These are phyloP conservation scores for Procavia capensis DNA, from an alignment of 2,113 vertebrate species.

Conservation along the genomic window DNA sequence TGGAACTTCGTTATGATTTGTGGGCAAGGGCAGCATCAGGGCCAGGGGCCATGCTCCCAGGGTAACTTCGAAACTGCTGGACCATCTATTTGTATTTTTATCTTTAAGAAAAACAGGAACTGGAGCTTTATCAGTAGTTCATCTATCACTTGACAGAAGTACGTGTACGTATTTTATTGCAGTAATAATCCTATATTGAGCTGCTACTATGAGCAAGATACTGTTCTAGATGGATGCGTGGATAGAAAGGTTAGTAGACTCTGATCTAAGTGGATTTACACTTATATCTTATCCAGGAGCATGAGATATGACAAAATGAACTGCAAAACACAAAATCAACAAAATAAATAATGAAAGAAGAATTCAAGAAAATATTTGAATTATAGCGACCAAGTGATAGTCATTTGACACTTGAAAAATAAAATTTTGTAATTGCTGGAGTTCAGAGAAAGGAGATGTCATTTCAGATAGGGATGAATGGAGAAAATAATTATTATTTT, in stretches of 20 bases:
- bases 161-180: neutral
- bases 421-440: neutral
- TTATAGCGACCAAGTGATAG: neutral
- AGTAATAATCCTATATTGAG: neutral
- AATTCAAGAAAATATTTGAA: neutral
- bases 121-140: neutral
- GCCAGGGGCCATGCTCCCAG: too few relatives aligned
- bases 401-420: neutral
- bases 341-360: neutral
- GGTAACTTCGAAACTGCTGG: too few relatives aligned
- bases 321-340: neutral
- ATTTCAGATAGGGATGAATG: neutral
- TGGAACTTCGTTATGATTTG: too few relatives aligned
- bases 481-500: neutral
- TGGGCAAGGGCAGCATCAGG: too few relatives aligned
- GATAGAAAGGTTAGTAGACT: neutral
- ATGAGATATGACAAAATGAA: neutral
- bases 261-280: neutral
- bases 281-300: neutral
- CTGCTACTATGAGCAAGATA: neutral
- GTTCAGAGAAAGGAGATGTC: neutral
- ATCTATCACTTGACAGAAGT: neutral
- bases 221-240: neutral
- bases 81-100: neutral
- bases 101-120: slow-evolving; percentile 16